Evolutionary conservation across 2,113 vertebrate species (phyloP).

Genomic region (Myrmophylax atrothorax): DNA sequence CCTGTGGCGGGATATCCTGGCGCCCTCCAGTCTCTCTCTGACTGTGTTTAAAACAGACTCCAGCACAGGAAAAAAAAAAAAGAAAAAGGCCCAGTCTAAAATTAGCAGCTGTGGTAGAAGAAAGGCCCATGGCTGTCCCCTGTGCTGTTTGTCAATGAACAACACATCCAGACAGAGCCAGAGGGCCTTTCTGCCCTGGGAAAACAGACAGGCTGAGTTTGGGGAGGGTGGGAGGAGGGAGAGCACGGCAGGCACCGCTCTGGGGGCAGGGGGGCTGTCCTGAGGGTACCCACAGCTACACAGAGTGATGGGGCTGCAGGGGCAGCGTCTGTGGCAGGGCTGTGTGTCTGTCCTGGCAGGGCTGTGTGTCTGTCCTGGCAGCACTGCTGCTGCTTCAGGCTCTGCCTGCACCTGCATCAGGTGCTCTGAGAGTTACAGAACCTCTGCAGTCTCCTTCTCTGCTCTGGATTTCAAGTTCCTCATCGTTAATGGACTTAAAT

Average conservation of each 20-base stretch:
- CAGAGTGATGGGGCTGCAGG: background rate
- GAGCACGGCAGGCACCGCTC: background rate
- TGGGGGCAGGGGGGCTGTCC: background rate
- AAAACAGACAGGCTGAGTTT: background rate
- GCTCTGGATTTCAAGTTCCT: background rate
- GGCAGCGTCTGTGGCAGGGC: background rate
- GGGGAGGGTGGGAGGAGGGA: background rate
- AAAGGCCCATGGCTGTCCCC: conserved; percentile 62
- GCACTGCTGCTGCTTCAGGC: background rate
- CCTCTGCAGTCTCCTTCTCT: background rate
- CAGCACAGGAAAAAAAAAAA: conserved; percentile 62
- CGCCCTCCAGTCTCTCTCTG: conserved; percentile 95
- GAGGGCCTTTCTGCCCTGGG: conserved; percentile 72
- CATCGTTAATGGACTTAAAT: background rate
- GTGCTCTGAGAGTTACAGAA: background rate
- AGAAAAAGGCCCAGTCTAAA: conserved; percentile 74
- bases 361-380: too few species aligned
- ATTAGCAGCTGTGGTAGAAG: conserved; percentile 81
- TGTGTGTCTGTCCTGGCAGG: background rate
- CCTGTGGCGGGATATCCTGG: conserved; percentile 99
- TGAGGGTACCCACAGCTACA: background rate
- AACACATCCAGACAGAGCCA: conserved; percentile 67
- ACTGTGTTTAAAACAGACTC: conserved; percentile 83
- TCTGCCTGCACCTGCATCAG: background rate
- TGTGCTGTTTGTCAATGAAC: conserved; percentile 78